A percentile compares a stretch with the other conserved stretches of the same genome.
Evolutionary conservation across 2,113 vertebrate genomes (phyloP).

Genomic region (Trematomus loennbergii): DNA sequence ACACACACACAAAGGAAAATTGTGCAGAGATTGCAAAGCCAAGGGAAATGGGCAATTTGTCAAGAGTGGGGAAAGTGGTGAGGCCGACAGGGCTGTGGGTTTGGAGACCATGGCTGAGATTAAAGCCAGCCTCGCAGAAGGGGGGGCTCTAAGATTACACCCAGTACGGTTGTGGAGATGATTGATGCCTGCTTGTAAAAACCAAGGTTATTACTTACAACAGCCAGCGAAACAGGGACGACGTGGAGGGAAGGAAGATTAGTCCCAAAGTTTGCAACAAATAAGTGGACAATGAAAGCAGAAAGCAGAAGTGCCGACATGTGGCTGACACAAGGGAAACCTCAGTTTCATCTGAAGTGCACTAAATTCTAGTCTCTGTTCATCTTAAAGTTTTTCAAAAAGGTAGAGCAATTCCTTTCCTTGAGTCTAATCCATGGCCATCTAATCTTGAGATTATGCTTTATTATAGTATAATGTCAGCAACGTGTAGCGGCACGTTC

Average conservation of each 20-base stretch:
- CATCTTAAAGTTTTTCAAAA: conserved; percentile 25
- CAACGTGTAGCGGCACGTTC: background rate
- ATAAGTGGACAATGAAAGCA: conserved; percentile 69
- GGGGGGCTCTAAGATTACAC: conserved; percentile 82
- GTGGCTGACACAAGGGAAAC: conserved; percentile 38
- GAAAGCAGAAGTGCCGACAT: conserved; percentile 33
- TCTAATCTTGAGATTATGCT: background rate
- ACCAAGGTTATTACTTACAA: conserved; percentile 78
- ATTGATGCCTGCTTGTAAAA: conserved; percentile 83
- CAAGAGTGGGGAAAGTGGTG: conserved; percentile 76
- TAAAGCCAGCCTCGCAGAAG: conserved; percentile 74
- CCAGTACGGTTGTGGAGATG: conserved; percentile 72
- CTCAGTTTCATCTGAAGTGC: conserved; percentile 22
- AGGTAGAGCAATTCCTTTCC: background rate
- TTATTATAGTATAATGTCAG: conserved; percentile 11
- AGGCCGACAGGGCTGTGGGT: conserved; percentile 72
- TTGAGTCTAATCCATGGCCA: background rate
- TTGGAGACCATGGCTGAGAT: conserved; percentile 78
- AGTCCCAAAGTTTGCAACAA: conserved; percentile 71
- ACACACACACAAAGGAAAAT: conserved; percentile 35
- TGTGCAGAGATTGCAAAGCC: conserved; percentile 73
- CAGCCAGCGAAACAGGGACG: conserved; percentile 58
- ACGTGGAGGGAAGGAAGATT: conserved; percentile 61
- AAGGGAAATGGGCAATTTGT: conserved; percentile 83
- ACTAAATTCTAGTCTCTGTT: conserved; percentile 2